Evolutionary conservation across 2,888 invertebrate genomes (phyloP), one percentile per base, ranked within the genome.

Genomic region (Vanessa cardui): DNA sequence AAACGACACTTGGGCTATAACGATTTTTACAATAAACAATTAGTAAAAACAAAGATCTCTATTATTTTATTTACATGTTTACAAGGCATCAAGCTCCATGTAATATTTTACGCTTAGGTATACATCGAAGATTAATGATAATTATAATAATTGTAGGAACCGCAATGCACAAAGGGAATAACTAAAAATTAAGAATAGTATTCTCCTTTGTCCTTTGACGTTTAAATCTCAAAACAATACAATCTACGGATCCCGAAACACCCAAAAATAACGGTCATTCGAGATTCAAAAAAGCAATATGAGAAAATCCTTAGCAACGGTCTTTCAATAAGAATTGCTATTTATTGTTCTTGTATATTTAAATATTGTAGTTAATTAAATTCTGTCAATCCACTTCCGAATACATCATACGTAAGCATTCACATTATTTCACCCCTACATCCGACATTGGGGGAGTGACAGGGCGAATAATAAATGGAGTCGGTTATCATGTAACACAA

Each of bases 1-100:
- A 56, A 61, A 61, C 61, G 61, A 56, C 64, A 71, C 62, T 65
- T 65, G 59, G 49, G 54, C 63, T 61, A 26, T 63, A 69, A 65
- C 69, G 65, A 72, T 60, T 63, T 46, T 64, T 61, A 60, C 26
- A 44, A 54, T 47, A 64, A 56, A 46, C 49, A 45, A 54, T 54
- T 31, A 26, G 16, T 18, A 56, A 52, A 39, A 33, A 56, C 33
- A 56, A 33, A 33, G 18, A 33, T 20, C 5, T 5, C 8, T 18
- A 26, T 21, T 12, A 47, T 1, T n/a, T 18, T 47, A 7, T 7
- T 47, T 47, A 6, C 1, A 26, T 26, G 26, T 26, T 5, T 26
- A 26, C 26, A 26, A 26, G 26, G 26, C 26, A 26, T 26, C 26
- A 26, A 26, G 26, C 26, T 26, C 26, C 26, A 26, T 26, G 26